Conservation (phyloP, 37 sponge, comb jelly and placozoan genomes). For the Petrosia ficiformis region DNA sequence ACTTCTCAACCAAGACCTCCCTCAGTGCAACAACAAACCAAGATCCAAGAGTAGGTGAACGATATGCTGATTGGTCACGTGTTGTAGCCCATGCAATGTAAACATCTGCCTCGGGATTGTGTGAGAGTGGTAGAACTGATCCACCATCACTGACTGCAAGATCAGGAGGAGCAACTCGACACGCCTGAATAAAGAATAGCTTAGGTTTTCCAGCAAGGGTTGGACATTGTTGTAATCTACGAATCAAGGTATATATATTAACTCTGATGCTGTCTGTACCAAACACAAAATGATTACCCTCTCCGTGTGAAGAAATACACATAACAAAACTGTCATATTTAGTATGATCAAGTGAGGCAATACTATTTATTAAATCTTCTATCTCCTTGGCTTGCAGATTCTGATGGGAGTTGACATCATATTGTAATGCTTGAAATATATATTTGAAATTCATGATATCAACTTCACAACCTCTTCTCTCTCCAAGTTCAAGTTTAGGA, state of each 20-base stretch:
- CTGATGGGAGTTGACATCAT: slow-evolving; percentile 9
- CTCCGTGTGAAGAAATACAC: slow-evolving; percentile 76
- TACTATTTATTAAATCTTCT: slow-evolving; percentile 2
- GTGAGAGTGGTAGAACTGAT: not conserved
- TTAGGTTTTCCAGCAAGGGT: slow-evolving; percentile 70
- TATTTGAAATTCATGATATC: slow-evolving; percentile 27
- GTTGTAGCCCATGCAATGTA: slow-evolving; percentile 66
- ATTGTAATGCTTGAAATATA: slow-evolving; percentile 50
- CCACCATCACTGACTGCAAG: slow-evolving; percentile 23
- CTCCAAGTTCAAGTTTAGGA: slow-evolving; percentile 8
- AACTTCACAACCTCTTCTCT: slow-evolving; percentile 41
- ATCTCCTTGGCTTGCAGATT: slow-evolving; percentile 32
- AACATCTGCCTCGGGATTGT: slow-evolving; percentile 46
- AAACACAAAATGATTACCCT: slow-evolving; percentile 35
- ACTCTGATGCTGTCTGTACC: slow-evolving; percentile 54
- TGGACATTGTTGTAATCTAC: slow-evolving; percentile 23
- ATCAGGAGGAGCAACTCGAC: slow-evolving; percentile 40
- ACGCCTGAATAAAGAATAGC: slow-evolving; percentile 87
- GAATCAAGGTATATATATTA: slow-evolving; percentile 23
- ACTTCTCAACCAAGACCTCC: slow-evolving; percentile 17
- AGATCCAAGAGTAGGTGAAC: slow-evolving; percentile 58
- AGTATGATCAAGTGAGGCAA: slow-evolving; percentile 22
- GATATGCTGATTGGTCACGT: slow-evolving; percentile 38
- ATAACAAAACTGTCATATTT: slow-evolving; percentile 70
- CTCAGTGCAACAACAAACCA: slow-evolving; percentile 62